Percentiles rank a stretch among this genome's conserved stretches.
phyloP scores from a whole-genome alignment of 2,113 vertebrate genomes.

The Andinoacara biseriatus region DNA sequence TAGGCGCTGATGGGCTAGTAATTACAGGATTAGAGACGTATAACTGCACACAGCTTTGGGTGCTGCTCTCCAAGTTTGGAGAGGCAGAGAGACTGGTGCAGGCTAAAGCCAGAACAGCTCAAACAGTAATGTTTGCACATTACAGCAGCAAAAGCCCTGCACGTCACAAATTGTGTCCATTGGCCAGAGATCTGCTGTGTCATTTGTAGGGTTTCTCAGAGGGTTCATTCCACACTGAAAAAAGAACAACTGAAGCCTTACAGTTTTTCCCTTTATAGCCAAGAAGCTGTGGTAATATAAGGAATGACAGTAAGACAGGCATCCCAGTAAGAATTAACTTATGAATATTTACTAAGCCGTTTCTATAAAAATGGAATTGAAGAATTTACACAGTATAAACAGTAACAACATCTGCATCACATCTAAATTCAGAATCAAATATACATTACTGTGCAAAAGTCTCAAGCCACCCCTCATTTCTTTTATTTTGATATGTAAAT shows the following conservation, averaged over 20 bases:
- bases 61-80: conserved; percentile 67
- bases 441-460: not conserved
- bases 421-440: not conserved
- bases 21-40: conserved; percentile 81
- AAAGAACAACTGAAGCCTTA: not conserved
- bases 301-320: not conserved
- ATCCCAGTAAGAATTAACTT: not conserved
- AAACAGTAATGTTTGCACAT: conserved; percentile 74
- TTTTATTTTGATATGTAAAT: not conserved
- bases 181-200: conserved; percentile 57
- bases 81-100: conserved; percentile 51
- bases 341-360: not conserved
- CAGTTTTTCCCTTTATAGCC: not conserved
- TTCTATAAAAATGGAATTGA: not conserved
- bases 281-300: not conserved
- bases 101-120: conserved; percentile 56
- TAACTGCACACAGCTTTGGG: conserved; percentile 76
- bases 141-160: conserved; percentile 47
- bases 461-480: not conserved
- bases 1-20: conserved; percentile 79
- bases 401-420: not conserved
- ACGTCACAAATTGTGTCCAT: conserved; percentile 52
- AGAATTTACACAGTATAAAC: not conserved
- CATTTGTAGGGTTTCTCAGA: conserved; percentile 36
- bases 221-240: not conserved